Evolutionary conservation across 53 echinoderm and acorn worm genomes (phyloP), one percentile per base, ranked within the genome.

Genomic region (Zoroaster sp.): DNA sequence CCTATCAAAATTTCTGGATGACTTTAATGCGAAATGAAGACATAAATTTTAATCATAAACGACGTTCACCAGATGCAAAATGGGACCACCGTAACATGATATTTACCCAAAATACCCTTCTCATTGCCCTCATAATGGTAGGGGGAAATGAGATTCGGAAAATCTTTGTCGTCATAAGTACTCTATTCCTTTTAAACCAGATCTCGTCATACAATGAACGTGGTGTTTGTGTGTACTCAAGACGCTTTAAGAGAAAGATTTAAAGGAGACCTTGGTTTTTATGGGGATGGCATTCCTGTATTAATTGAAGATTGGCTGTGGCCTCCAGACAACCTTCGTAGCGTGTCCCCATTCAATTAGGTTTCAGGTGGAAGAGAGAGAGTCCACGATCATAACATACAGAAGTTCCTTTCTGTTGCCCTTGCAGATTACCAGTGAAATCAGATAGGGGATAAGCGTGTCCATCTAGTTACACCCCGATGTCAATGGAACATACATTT

Each of bases 241-340:
- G n/a, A 14, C 43, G 23, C 67, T 31, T 66, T 10, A 45, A 47
- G 9, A 33, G 75, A 75, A 5, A 75, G 47, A 75, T 75, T 75
- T 75, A 75, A 31, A 75, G 32, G 17, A 1, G 67, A 41, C 67
- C 67, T 81, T 43, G 81, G 53, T 55, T 40, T 28, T 81, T 28
- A 67, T 14, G 66, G 40, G 67, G 17, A 67, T 44, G 44, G 17
- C 65, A 81, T 81, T 66, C 41, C 40, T 42, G 59, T 41, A 17
- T 65, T 81, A 81, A 81, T 81, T 81, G 81, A 42, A 41, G 81
- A 40, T 81, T 43, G 41, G 28, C 63, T 59, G 28, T 67, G 66
- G 36, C 81, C 81, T 78, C 78, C 67, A 81, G 54, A 81, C 81
- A 40, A 81, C 54, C 76, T 76, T 76, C 46, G 31, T 51, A 14